These are phyloP conservation scores for Stenodera caucasica DNA, from an alignment of 2,888 invertebrate genomes.

Conservation along the genomic window DNA sequence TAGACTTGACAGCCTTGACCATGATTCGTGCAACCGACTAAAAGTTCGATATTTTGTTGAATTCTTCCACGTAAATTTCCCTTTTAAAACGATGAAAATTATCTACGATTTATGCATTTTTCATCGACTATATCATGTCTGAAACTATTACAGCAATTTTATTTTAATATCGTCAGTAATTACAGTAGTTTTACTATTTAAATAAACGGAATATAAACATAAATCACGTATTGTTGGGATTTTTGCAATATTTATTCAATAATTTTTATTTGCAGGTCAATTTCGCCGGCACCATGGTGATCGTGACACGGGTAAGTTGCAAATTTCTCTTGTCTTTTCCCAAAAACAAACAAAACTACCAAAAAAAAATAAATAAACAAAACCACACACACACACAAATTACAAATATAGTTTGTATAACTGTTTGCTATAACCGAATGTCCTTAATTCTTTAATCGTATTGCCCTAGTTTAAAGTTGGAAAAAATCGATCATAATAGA, in stretches of 20 bases:
- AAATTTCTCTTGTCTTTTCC: neutral
- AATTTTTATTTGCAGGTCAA: neutral
- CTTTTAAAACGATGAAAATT: too few relatives aligned
- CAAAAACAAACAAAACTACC: neutral
- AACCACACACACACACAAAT: neutral
- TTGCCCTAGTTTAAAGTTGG: neutral
- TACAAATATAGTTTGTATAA: neutral
- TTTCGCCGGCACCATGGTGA: conserved; percentile 53
- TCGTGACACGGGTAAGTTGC: conserved; percentile 58
- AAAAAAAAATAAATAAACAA: neutral
- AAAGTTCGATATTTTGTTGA: too few relatives aligned
- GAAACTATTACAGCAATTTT: too few relatives aligned
- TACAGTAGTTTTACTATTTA: too few relatives aligned
- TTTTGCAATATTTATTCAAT: neutral
- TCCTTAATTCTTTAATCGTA: conserved; percentile 5
- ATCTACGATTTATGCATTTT: too few relatives aligned
- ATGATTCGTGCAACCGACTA: conserved; percentile 1
- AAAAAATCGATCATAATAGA: neutral
- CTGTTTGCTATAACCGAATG: conserved; percentile 1
- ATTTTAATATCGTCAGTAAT: too few relatives aligned
- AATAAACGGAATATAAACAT: neutral
- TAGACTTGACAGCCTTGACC: conserved; percentile 34
- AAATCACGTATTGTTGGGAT: neutral
- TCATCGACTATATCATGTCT: too few relatives aligned
- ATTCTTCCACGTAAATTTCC: too few relatives aligned